Evolutionary conservation across 1,140 invertebrate genomes (phyloP).

Genomic region (Anastrepha obliqua): DNA sequence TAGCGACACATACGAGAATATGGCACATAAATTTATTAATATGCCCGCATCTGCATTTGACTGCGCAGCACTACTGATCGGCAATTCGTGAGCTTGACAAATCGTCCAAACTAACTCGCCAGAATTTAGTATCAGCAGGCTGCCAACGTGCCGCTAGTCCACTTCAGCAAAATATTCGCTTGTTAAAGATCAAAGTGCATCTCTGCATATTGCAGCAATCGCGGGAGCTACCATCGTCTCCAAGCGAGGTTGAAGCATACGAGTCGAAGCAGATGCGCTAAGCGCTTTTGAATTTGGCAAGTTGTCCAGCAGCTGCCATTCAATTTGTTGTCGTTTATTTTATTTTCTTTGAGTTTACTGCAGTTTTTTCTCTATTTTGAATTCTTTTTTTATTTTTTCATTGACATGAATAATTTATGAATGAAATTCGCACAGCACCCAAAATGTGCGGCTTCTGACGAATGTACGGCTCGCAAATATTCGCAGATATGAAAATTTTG

Average conservation of each 20-base stretch:
- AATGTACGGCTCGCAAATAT: background rate
- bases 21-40: background rate
- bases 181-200: constrained; percentile 13
- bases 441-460: background rate
- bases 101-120: constrained; percentile 12
- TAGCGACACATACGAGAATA: too few relatives aligned
- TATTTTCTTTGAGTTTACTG: background rate
- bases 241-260: background rate
- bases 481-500: constrained; percentile 21
- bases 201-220: background rate
- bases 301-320: constrained; percentile 15
- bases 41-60: background rate
- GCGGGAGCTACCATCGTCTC: background rate
- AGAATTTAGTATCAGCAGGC: background rate
- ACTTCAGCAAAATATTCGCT: background rate
- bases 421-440: constrained; percentile 3
- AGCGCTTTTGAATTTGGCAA: background rate
- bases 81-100: background rate
- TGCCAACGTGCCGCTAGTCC: background rate
- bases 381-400: background rate
- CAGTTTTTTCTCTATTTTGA: constrained; percentile 22
- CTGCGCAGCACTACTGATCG: background rate
- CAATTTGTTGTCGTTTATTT: background rate
- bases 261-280: background rate
- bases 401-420: constrained; percentile 35